phyloP scores from a whole-genome alignment of 1,140 invertebrate species.

The Dreissena rostriformis region DNA sequence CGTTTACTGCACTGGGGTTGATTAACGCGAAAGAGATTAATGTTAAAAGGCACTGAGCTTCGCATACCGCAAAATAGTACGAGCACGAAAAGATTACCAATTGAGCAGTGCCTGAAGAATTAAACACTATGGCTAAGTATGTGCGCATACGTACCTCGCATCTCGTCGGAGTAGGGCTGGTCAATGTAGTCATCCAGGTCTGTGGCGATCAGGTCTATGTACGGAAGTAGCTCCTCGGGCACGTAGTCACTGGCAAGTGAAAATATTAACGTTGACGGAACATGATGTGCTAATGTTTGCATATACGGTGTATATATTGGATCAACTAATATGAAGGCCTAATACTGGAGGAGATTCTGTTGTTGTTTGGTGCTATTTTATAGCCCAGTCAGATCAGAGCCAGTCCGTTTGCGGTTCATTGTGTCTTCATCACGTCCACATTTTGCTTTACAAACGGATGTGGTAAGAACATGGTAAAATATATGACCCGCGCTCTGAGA shows the following conservation, averaged over 20 bases:
- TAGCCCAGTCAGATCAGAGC: not conserved
- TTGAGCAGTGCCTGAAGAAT: not conserved
- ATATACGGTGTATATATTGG: too few relatives aligned
- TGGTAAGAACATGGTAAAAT: not conserved
- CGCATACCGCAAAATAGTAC: too few relatives aligned
- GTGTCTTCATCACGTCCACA: not conserved
- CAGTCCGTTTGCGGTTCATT: not conserved
- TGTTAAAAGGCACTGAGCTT: too few relatives aligned
- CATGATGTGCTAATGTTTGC: too few relatives aligned
- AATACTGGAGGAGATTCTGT: too few relatives aligned
- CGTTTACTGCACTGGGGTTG: too few relatives aligned
- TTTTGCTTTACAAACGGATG: not conserved
- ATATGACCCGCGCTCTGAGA: too few relatives aligned
- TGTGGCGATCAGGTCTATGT: slow-evolving; percentile 49
- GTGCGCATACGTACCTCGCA: slow-evolving; percentile 31
- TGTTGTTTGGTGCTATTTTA: too few relatives aligned
- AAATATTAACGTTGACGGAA: not conserved
- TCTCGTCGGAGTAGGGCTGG: slow-evolving; percentile 54
- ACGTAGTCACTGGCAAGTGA: slow-evolving; percentile 37
- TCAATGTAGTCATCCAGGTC: slow-evolving; percentile 52
- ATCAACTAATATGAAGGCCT: too few relatives aligned
- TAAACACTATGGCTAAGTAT: not conserved
- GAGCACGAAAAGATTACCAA: not conserved
- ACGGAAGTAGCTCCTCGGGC: slow-evolving; percentile 41
- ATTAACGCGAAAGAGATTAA: too few relatives aligned